These are phyloP conservation scores for Tragopan temminckii DNA, from an alignment of 2,797 vertebrate species.

Conservation along the genomic window DNA sequence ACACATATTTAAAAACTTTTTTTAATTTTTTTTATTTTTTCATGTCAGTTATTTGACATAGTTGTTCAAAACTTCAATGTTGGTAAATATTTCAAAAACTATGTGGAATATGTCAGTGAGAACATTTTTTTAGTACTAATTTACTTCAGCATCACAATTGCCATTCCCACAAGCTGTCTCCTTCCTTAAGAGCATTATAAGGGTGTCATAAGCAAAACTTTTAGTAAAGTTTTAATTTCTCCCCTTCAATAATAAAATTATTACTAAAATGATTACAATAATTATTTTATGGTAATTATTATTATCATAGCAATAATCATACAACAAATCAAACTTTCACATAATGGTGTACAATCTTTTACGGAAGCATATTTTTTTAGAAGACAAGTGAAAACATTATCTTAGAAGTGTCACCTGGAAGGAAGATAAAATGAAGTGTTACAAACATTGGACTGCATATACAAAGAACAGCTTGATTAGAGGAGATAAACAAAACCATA, in stretches of 20 bases:
- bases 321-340: neutral
- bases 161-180: neutral
- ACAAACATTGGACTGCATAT: neutral
- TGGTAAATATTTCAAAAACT: neutral
- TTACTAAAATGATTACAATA: fast-evolving
- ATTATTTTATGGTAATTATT: neutral
- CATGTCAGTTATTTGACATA: neutral
- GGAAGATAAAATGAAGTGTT: neutral
- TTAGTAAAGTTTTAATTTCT: neutral
- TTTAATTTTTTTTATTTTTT: neutral
- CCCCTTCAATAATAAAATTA: neutral
- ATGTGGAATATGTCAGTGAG: neutral
- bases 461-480: neutral
- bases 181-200: neutral
- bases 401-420: neutral
- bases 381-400: neutral
- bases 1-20: neutral
- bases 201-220: neutral
- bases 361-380: neutral
- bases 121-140: neutral
- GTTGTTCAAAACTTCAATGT: neutral
- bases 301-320: neutral
- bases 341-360: neutral
- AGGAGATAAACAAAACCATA: neutral
- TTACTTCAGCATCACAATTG: neutral